Conservation (phyloP, 2,113 vertebrate genomes). For the Fulmarus glacialis region DNA sequence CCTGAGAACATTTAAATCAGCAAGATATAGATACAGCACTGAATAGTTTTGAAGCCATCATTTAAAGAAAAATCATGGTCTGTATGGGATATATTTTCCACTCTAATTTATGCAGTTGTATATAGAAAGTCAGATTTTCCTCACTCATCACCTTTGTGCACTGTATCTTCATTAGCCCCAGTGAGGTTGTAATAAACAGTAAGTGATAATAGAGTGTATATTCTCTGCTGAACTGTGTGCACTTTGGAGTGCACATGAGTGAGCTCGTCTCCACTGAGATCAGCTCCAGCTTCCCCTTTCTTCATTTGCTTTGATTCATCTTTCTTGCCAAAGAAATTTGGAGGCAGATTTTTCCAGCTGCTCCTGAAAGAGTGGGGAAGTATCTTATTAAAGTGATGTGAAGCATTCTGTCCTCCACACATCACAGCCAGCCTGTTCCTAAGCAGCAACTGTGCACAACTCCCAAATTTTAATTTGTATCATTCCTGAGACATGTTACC, state of each 20-base stretch:
- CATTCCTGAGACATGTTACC: background rate
- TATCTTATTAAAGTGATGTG: background rate
- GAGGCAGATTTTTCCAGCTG: constrained; percentile 41
- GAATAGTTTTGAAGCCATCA: background rate
- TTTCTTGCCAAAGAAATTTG: constrained; percentile 25
- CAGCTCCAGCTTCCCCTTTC: background rate
- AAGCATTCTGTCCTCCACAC: background rate
- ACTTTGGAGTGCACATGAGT: background rate
- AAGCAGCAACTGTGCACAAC: background rate
- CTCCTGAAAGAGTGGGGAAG: background rate
- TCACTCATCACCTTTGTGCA: background rate
- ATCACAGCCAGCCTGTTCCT: background rate
- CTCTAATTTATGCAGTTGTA: background rate
- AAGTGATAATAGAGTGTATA: background rate
- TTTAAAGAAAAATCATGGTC: background rate
- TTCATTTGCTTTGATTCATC: background rate
- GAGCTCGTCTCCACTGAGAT: background rate
- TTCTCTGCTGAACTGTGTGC: background rate
- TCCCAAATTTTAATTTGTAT: background rate
- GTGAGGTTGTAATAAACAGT: background rate
- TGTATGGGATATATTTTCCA: background rate
- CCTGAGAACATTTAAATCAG: background rate
- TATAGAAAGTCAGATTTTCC: background rate
- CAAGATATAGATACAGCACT: background rate
- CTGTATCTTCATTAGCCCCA: background rate